These are phyloP conservation scores for Lasioglossum marginatum DNA, from an alignment of 2,888 invertebrate genomes.

Conservation along the genomic window DNA sequence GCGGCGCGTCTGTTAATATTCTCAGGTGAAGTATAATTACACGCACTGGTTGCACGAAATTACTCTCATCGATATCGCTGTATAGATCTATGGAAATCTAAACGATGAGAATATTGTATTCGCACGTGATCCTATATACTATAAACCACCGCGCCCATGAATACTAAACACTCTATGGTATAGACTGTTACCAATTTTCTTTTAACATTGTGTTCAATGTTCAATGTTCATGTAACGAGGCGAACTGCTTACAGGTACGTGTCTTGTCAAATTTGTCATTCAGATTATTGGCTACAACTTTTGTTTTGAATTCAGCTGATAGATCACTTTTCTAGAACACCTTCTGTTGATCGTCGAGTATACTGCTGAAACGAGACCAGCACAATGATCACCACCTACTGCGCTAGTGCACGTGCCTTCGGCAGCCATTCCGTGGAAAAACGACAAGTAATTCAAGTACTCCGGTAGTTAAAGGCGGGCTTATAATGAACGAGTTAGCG, in stretches of 20 bases:
- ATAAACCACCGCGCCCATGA: neutral
- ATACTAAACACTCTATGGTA: neutral
- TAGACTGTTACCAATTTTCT: neutral
- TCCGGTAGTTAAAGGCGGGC: conserved; percentile 28
- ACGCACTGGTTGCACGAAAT: conserved; percentile 24
- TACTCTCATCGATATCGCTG: conserved; percentile 1
- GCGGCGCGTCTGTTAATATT: conserved; percentile 16
- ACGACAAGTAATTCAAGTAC: conserved; percentile 27
- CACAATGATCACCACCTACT: conserved; percentile 12
- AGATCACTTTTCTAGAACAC: neutral
- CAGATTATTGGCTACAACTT: neutral
- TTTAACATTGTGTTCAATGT: neutral
- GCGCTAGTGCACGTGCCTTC: conserved; percentile 16
- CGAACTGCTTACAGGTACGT: neutral
- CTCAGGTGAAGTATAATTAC: conserved; percentile 30
- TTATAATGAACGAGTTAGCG: conserved; percentile 42
- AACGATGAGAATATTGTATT: neutral
- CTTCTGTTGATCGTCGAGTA: too few relatives aligned
- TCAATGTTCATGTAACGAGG: too few relatives aligned
- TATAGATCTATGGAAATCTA: conserved; percentile 48
- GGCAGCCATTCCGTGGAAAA: conserved; percentile 14
- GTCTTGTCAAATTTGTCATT: neutral
- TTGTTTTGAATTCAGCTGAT: neutral
- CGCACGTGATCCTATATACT: neutral
- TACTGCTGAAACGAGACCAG: neutral